These are phyloP conservation scores for Poecile montanus DNA, from an alignment of 2,797 vertebrate genomes.

Conservation along the genomic window DNA sequence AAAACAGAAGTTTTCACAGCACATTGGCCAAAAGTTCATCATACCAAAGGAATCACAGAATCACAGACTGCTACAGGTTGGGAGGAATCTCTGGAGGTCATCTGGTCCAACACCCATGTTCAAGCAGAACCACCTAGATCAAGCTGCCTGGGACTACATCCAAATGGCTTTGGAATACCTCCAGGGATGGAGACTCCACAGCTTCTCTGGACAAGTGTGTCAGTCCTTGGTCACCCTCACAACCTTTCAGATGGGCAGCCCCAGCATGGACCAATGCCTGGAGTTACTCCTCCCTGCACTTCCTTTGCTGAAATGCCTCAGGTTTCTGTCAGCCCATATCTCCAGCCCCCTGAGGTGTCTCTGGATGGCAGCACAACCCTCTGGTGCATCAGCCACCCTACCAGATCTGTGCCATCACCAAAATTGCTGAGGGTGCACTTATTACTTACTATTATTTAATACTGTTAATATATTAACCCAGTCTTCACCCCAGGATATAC, in stretches of 20 bases:
- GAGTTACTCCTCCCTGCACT: background rate
- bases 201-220: background rate
- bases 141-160: background rate
- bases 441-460: background rate
- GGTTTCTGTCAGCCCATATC: background rate
- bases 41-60: background rate
- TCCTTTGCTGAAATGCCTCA: background rate
- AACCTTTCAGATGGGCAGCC: background rate
- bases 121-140: background rate
- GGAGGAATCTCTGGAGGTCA: background rate
- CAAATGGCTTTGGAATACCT: background rate
- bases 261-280: accelerated
- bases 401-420: background rate
- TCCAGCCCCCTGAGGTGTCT: background rate
- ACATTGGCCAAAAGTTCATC: background rate
- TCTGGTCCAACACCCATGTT: background rate
- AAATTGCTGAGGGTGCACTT: background rate
- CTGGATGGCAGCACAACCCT: background rate
- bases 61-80: background rate
- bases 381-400: background rate
- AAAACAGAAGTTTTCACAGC: background rate
- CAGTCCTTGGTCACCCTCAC: background rate
- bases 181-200: background rate
- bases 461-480: background rate
- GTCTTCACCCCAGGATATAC: background rate